phyloP scores from a whole-genome alignment of 2,113 vertebrate species.

The Phoxinus phoxinus region DNA sequence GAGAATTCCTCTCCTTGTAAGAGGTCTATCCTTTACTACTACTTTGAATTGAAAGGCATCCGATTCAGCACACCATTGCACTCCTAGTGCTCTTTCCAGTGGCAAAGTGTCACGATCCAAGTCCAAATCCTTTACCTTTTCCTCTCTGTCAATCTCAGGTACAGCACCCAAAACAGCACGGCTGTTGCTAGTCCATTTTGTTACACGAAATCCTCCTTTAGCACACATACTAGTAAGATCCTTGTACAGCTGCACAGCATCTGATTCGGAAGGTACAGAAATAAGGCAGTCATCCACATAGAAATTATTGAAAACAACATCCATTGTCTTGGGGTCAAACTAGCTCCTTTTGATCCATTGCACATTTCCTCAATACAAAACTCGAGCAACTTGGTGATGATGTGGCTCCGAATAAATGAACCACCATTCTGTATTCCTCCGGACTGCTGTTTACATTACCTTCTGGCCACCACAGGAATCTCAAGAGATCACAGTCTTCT shows the following conservation, averaged over 20 bases:
- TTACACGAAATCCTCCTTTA: constrained; percentile 4
- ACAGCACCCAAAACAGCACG: neutral
- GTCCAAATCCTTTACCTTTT: neutral
- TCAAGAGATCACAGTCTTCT: neutral
- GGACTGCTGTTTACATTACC: neutral
- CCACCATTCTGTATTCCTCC: neutral
- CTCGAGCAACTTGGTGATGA: neutral
- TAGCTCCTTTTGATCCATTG: neutral
- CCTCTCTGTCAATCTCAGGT: neutral
- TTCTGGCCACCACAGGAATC: constrained; percentile 23
- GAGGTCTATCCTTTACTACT: neutral
- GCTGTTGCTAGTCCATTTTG: constrained; percentile 30
- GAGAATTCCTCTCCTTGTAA: neutral
- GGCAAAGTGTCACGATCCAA: neutral
- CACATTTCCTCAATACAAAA: neutral
- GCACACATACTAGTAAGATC: neutral
- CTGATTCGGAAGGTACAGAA: neutral
- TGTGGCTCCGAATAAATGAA: neutral
- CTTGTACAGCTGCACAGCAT: neutral
- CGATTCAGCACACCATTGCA: constrained; percentile 15
- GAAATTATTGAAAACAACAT: neutral
- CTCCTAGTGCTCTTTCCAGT: constrained; percentile 2
- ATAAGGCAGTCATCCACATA: constrained; percentile 20
- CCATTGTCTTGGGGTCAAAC: neutral
- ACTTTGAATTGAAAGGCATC: constrained; percentile 29